Evolutionary conservation across 1,140 invertebrate genomes (phyloP), one percentile per base, ranked within the genome.

Genomic region (Frieseomelitta varia): DNA sequence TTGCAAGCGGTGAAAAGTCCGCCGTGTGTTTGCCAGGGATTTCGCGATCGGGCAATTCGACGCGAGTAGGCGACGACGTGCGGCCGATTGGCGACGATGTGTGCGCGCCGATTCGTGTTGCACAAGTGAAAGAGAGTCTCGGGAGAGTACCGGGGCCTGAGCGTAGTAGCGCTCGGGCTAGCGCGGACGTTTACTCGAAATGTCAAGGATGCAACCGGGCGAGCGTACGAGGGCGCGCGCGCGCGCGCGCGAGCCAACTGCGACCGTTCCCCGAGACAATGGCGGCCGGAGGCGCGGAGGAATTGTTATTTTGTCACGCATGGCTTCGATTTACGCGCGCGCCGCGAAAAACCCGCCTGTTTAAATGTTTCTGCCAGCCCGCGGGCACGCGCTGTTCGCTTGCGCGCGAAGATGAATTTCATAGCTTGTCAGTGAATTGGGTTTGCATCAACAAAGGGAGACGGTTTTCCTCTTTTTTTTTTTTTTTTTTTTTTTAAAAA

Each of bases 181-280:
- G 73, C 74, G 68, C 85, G 84, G 82, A 89, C 89, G 86, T 87
- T 89, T 90, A 90, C 85, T 92, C 87, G 85, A 94, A 94, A 94
- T 94, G 93, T 94, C 93, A 94, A 94, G 93, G 93, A 94, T 94
- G 91, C 90, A 90, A 92, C 90, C 83, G 87, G 85, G 91, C 87
- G 90, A 81, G 85, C 75, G 80, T 72, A 82, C 77, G 30, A 56
- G 55, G n/a, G 72, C n/a, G 56, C 65, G 39, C 65, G 55, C 53
- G 53, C 53, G 68, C 73, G n/a, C 24, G 74, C 79, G 8, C 30
- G n/a, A n/a, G 71, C 47, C 10, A 24, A 27, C 67, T 58, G 68
- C 51, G 55, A 27, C 51, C 34, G 63, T 58, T 19, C 74, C 61
- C 14, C 12, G 74, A 79, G 79, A 91, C 90, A 91, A 92, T 91